These are phyloP conservation scores for Meriones unguiculatus DNA, from an alignment of 2,113 vertebrate species.

Conservation along the genomic window DNA sequence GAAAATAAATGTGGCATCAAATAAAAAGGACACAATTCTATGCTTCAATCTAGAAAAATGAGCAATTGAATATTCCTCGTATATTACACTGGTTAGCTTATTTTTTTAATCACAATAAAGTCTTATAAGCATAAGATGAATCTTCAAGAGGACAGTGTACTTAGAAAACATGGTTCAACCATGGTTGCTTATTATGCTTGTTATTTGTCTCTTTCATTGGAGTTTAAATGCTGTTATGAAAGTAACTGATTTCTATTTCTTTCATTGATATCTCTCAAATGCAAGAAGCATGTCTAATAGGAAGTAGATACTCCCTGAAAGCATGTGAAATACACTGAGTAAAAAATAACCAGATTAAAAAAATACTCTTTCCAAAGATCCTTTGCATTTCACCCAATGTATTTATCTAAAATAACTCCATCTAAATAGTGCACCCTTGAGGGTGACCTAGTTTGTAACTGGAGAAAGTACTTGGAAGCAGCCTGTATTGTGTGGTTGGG, in stretches of 20 bases:
- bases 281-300: not conserved
- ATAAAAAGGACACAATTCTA: not conserved
- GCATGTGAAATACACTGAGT: not conserved
- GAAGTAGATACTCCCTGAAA: not conserved
- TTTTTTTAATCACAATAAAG: not conserved
- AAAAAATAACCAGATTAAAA: not conserved
- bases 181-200: no score
- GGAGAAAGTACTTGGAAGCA: not conserved
- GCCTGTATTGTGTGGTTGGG: not conserved
- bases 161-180: not conserved
- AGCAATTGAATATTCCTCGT: not conserved
- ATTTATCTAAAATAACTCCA: not conserved
- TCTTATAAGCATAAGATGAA: no score
- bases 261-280: not conserved
- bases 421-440: not conserved
- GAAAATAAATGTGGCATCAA: not conserved
- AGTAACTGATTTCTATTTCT: not conserved
- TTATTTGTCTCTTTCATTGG: not conserved
- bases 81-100: not conserved
- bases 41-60: conserved; percentile 19
- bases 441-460: not conserved
- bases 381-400: not conserved
- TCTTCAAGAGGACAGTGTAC: conserved; percentile 11
- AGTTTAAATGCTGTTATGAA: not conserved
- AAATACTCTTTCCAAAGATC: not conserved